Evolutionary conservation across 2,888 invertebrate genomes (phyloP).

Genomic region (Mamestra brassicae): DNA sequence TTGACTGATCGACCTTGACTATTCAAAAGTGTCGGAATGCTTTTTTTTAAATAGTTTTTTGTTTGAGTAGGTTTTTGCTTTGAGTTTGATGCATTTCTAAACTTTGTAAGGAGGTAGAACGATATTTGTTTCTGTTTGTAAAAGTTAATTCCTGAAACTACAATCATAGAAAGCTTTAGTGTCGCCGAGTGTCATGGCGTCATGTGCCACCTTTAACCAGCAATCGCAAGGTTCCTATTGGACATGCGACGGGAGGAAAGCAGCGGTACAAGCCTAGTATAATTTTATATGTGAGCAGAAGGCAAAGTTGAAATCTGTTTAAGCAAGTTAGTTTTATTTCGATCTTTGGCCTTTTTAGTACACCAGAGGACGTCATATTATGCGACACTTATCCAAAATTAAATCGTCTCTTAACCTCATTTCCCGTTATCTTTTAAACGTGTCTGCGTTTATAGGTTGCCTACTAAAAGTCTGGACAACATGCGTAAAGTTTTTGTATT

Average conservation of each 20-base stretch:
- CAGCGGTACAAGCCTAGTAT: neutral
- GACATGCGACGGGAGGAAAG: neutral
- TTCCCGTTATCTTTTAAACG: slow-evolving; percentile 7
- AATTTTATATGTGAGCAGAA: neutral
- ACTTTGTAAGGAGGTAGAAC: neutral
- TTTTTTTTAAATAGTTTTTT: no score
- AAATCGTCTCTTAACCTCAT: slow-evolving; percentile 16
- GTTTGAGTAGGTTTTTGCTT: no score
- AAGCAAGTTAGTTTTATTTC: neutral
- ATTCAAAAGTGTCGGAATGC: neutral
- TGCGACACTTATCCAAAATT: slow-evolving; percentile 3
- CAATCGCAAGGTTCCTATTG: neutral
- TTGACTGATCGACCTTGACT: neutral
- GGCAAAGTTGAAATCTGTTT: no score
- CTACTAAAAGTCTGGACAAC: slow-evolving; percentile 33
- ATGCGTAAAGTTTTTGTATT: slow-evolving; percentile 26
- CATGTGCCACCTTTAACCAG: neutral
- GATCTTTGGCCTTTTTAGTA: neutral
- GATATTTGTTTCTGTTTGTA: neutral
- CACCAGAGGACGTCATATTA: neutral
- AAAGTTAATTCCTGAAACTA: no score
- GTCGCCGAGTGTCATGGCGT: neutral
- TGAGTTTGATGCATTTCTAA: neutral
- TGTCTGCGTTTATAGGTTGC: slow-evolving; percentile 16
- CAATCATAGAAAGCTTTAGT: no score